Base-by-base conservation (phyloP, 1,140 invertebrate species). In the Holotrichia oblita region DNA sequence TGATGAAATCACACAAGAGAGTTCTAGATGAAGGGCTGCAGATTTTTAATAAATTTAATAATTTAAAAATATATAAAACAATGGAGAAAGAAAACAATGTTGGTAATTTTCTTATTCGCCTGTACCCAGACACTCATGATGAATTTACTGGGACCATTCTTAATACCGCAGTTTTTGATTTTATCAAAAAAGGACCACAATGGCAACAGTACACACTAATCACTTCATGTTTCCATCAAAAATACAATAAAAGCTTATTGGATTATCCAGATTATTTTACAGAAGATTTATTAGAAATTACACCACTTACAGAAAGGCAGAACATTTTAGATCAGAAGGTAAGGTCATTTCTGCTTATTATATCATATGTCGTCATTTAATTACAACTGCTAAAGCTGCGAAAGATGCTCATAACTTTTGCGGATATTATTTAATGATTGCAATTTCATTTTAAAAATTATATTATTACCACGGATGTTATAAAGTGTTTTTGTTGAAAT, bases 251-350 rank as follows among this genome's bases (percentile, higher is more conserved):
- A 34, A 27, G 24, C 12, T 27, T 69, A n/a, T 3, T 69, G 6
- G 61, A 69, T 6, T 34, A 69, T 69, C 61, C 61, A 69, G 27
- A 69, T 27, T 69, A 69, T 69, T 69, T 69, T 34, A 69, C 24
- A 7, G 61, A 74, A 17, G 34, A 22, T 14, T 42, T 74, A 41
- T 74, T 74, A n/a, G 17, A 74, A 17, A 74, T 41, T 40, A 69
- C 27, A 14, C 61, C 41, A 17, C 73, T 74, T n/a, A 10, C 6
- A 17, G 73, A 44, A 74, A 74, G 73, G 9, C 34, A 44, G 40
- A 12, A 22, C 8, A 74, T 41, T 74, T 20, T 74, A 40, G 40
- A 74, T 44, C 17, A 74, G 1, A 22, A 41, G 41, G 40, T 44
- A 22, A 74, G n/a, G 17, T 44, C 41, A 6, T 74, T 40, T 41